Evolutionary conservation across 1,140 invertebrate genomes (phyloP).

Genomic region (Calliphora vicina): DNA sequence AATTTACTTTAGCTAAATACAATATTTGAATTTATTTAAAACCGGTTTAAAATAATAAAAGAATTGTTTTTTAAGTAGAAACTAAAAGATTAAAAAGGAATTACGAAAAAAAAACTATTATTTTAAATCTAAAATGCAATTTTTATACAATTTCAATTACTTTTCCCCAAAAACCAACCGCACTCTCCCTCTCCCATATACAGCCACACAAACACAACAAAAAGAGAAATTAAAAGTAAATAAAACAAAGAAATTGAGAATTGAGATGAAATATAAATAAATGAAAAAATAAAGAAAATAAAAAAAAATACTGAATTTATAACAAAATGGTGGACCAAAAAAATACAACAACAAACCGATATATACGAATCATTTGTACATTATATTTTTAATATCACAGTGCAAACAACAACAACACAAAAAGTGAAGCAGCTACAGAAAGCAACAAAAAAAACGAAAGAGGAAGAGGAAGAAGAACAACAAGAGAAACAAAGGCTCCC

Average conservation of each 20-base stretch:
- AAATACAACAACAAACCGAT: background rate
- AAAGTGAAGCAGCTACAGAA: background rate
- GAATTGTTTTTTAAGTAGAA: too few species aligned
- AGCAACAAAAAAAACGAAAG: background rate
- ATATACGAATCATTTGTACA: constrained; percentile 2
- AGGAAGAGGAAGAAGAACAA: background rate
- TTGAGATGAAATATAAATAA: background rate
- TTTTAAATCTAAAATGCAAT: background rate
- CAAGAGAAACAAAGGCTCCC: background rate
- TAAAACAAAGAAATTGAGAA: constrained; percentile 9
- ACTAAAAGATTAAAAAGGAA: too few species aligned
- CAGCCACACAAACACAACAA: background rate
- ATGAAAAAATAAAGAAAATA: background rate
- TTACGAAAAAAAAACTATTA: too few species aligned
- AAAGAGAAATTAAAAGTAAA: background rate
- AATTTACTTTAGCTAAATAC: too few species aligned
- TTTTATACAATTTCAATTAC: background rate
- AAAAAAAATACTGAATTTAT: background rate
- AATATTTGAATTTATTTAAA: too few species aligned
- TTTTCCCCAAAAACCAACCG: background rate
- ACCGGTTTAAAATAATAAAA: too few species aligned
- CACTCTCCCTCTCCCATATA: background rate
- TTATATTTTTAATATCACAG: background rate
- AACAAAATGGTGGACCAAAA: constrained; percentile 13
- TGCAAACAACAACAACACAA: background rate